Base-by-base conservation (phyloP, 2,888 invertebrate species). In the Polydrusus cervinus region DNA sequence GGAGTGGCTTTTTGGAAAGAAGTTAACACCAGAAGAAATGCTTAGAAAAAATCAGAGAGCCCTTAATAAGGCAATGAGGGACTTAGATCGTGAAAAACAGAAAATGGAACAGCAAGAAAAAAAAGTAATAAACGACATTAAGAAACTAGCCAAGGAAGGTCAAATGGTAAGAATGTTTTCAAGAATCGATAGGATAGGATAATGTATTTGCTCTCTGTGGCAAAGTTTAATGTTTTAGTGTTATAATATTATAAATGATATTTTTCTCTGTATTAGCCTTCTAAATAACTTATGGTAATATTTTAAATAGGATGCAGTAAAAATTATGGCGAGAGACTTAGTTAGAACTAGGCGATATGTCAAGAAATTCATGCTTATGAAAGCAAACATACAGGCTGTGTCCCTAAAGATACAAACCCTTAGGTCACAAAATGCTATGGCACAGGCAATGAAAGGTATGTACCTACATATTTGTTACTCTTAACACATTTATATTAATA, bases 21-120 rank as follows among this genome's bases (percentile, higher is more conserved):
- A 95, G 79, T 93, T 99, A 89, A 95, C 97, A 0, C 99, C 99
- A 0, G 98, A 99, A 85, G 98, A 99, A 89, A 94, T 99, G 95
- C 91, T 99, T 80, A 91, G 98, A 74, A 98, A 99, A 88, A 99
- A 99, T 89, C 99, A 99, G 88, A 91, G 99, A 75, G 98, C 99
- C 0, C 89, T 99, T 51, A 99, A 97, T 87, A 98, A 97, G 89
- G 99, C 99, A 0, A 98, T 99, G 95, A 90, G 99, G 7, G 99
- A 99, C 87, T 90, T 99, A 80, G 99, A 99, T 87, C 90, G 98
- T 65, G 98, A 84, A 88, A 93, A 93, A 76, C 91, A 92, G 87
- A 94, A 97, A 86, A 98, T 99, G 97, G 99, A 99, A 87, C 96
- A 97, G 83, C 98, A 99, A 86, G 99, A 99, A 86, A 99, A 99